These are phyloP conservation scores for Agrotis clavis DNA, from an alignment of 2,888 invertebrate genomes.

Conservation along the genomic window DNA sequence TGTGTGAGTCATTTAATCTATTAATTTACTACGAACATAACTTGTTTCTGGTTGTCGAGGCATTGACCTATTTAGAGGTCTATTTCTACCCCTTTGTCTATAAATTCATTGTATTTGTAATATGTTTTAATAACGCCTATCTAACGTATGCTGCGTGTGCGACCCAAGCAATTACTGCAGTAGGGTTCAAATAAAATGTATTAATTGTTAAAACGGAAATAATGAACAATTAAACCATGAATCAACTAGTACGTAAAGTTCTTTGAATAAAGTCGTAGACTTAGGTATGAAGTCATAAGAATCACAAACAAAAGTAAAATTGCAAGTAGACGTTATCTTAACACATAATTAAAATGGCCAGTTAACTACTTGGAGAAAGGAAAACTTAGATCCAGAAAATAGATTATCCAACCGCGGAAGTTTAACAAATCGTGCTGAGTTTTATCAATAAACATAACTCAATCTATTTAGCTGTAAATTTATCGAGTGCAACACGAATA, in stretches of 20 bases:
- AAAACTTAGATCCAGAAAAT: slow-evolving; percentile 69
- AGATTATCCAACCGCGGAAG: slow-evolving; percentile 70
- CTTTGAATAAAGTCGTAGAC: neutral
- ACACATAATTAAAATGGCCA: slow-evolving; percentile 66
- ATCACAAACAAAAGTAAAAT: slow-evolving; percentile 16
- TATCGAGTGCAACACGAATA: slow-evolving; percentile 61
- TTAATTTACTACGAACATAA: slow-evolving; percentile 75
- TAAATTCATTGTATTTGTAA: slow-evolving; percentile 4
- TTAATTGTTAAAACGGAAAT: slow-evolving; percentile 1
- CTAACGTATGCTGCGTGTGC: neutral
- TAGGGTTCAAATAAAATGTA: neutral
- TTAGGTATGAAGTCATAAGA: neutral
- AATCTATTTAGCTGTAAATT: slow-evolving; percentile 65
- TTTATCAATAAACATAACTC: slow-evolving; percentile 73
- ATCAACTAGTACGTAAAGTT: neutral
- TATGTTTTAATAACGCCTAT: neutral
- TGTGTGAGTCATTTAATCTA: slow-evolving; percentile 79
- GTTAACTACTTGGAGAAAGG: slow-evolving; percentile 64
- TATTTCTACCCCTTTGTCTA: slow-evolving; percentile 63
- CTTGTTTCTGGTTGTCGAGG: slow-evolving; percentile 74
- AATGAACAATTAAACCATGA: neutral
- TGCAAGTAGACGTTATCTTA: slow-evolving; percentile 25
- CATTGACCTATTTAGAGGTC: slow-evolving; percentile 79
- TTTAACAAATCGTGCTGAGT: slow-evolving; percentile 67
- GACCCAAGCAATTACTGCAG: neutral